These are phyloP conservation scores for Monochamus saltuarius DNA, from an alignment of 1,140 invertebrate species.

Conservation along the genomic window DNA sequence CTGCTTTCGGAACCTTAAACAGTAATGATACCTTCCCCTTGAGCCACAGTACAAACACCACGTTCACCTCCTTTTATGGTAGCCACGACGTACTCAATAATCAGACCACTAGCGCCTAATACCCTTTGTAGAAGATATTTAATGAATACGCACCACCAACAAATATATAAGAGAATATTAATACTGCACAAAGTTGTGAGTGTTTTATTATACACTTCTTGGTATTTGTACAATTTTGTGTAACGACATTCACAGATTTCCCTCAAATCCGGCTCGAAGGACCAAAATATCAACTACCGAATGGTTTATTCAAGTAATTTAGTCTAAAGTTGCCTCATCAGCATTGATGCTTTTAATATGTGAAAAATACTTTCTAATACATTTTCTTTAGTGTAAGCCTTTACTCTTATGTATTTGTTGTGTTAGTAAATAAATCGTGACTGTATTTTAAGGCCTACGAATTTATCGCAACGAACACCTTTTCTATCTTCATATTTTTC, in stretches of 20 bases:
- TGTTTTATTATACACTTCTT: neutral
- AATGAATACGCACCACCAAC: neutral
- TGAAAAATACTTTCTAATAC: neutral
- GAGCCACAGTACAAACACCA: constrained; percentile 64
- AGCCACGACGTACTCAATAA: constrained; percentile 49
- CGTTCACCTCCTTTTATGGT: constrained; percentile 70
- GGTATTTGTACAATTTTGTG: neutral
- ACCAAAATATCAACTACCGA: no score
- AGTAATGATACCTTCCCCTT: constrained; percentile 47
- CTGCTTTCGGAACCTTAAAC: constrained; percentile 46
- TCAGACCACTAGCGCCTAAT: constrained; percentile 39
- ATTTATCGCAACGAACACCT: constrained; percentile 12
- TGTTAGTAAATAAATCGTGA: neutral
- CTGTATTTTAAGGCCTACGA: constrained; percentile 8
- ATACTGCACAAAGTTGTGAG: neutral
- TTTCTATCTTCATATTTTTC: constrained; percentile 21
- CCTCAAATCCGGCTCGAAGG: no score
- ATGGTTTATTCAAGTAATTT: no score
- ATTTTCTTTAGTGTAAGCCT: neutral
- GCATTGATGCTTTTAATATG: neutral
- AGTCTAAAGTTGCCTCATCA: neutral
- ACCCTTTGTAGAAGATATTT: neutral
- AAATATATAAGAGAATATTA: neutral
- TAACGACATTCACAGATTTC: neutral
- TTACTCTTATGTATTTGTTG: neutral